Percentiles rank a stretch among this genome's conserved stretches.
Evolutionary conservation across 2,797 vertebrate genomes (phyloP).

Genomic region (Phataginus tricuspis): DNA sequence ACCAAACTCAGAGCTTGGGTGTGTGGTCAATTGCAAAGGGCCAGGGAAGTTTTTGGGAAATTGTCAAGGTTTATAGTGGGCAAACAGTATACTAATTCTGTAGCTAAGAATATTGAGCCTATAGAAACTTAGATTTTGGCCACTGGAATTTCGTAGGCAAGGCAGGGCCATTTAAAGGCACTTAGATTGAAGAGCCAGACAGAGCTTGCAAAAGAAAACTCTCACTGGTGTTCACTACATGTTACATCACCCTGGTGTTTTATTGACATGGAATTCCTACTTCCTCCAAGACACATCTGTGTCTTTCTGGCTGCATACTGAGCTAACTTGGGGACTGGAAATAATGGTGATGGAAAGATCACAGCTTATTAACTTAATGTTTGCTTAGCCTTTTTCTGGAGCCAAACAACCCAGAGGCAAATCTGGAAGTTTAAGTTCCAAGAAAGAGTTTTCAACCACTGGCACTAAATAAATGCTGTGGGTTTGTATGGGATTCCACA

Average conservation of each 20-base stretch:
- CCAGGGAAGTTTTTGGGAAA: not conserved
- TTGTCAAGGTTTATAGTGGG: not conserved
- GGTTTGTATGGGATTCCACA: not conserved
- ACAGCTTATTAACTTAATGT: constrained; percentile 72
- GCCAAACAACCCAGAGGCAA: constrained; percentile 67
- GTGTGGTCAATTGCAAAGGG: not conserved
- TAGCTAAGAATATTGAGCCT: not conserved
- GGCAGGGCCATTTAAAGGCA: not conserved
- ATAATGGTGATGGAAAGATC: constrained; percentile 77
- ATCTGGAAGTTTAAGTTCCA: constrained; percentile 64
- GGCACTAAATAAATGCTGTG: constrained; percentile 42
- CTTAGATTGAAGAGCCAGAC: not conserved
- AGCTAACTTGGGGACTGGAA: constrained; percentile 65
- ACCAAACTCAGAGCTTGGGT: not conserved
- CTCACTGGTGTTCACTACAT: not conserved
- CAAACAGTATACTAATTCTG: not conserved
- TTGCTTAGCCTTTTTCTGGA: constrained; percentile 70
- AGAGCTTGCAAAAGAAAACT: not conserved
- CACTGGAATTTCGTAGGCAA: not conserved
- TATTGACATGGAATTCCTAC: constrained; percentile 50
- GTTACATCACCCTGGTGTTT: constrained; percentile 31
- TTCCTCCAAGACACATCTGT: constrained; percentile 49
- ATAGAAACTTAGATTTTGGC: not conserved
- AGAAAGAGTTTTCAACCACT: constrained; percentile 64
- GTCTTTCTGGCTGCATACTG: constrained; percentile 58